Base-by-base conservation (phyloP, 2,113 vertebrate genomes). In the Rhineura floridana region DNA sequence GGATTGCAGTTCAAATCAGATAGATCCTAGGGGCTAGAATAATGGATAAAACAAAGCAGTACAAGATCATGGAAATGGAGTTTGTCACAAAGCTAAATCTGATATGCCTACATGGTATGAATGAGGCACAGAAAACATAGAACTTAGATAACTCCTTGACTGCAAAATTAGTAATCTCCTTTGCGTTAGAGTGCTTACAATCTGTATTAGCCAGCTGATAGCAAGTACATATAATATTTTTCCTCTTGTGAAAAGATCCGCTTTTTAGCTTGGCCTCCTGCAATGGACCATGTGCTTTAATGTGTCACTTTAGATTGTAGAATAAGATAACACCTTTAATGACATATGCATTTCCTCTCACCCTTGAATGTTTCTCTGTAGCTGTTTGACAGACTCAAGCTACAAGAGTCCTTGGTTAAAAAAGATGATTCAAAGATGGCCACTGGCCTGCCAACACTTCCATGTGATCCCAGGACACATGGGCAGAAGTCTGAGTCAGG, bases 351-450 rank as follows among this genome's bases (percentile, higher is more conserved):
- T 39, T 23, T 25, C 79, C 12, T 85, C 19, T 10, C 23, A 30
- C 50, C 28, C n/a, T 28, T 62, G 59, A 90, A 59, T 91, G 82
- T 95, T 91, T 85, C 90, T 87, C 94, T 92, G 0, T 94, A 99
- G 99, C 97, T 99, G 1, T 99, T 99, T 94, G 97, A 99, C 90
- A 98, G 98, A 84, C 95, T 99, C 23, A 98, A 94, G 85, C 96
- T 99, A 79, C 98, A 98, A 92, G 98, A 99, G 81, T 93, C 94
- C 67, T 96, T 93, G 11, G 88, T 87, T 52, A 96, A 95, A 93
- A 97, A 96, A 89, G 96, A 93, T 2, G 96, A 94, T 82, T 95
- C 97, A 76, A 95, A 95, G 93, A 91, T 93, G 79, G 89, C 62
- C 21, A 90, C 95, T 2, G 91, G 94, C 90, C 94, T 96, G 69